Evolutionary conservation across 2,888 invertebrate species (phyloP).

Genomic region (Dryobota labecula): DNA sequence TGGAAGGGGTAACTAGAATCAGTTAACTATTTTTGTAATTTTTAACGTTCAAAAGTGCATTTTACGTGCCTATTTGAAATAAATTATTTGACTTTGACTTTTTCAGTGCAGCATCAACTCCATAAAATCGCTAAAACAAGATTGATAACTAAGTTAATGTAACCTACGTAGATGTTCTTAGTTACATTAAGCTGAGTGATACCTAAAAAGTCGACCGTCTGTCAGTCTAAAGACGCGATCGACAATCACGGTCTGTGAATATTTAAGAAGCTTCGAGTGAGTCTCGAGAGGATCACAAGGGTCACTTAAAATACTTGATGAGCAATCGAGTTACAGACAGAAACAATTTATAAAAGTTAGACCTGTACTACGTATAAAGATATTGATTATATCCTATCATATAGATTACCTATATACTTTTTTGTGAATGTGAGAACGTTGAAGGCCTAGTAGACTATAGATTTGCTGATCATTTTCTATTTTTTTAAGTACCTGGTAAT

Average conservation of each 20-base stretch:
- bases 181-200: conserved; percentile 1
- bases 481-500: too few relatives aligned
- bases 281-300: conserved; percentile 83
- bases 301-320: conserved; percentile 86
- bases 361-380: neutral
- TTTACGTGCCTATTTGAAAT: too few relatives aligned
- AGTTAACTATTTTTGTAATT: too few relatives aligned
- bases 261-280: conserved; percentile 83
- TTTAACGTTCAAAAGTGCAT: too few relatives aligned
- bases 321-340: conserved; percentile 79
- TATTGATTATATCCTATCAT: too few relatives aligned
- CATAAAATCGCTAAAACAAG: neutral
- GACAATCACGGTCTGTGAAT: conserved; percentile 84
- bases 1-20: too few relatives aligned
- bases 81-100: neutral
- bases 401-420: too few relatives aligned
- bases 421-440: too few relatives aligned
- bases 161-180: neutral
- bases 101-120: too few relatives aligned
- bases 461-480: too few relatives aligned
- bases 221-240: conserved; percentile 78
- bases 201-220: conserved; percentile 53
- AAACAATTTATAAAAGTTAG: conserved; percentile 57
- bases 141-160: neutral
- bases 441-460: too few relatives aligned